Evolutionary conservation across 2,888 invertebrate genomes (phyloP).

Genomic region (Cyclophora punctaria): DNA sequence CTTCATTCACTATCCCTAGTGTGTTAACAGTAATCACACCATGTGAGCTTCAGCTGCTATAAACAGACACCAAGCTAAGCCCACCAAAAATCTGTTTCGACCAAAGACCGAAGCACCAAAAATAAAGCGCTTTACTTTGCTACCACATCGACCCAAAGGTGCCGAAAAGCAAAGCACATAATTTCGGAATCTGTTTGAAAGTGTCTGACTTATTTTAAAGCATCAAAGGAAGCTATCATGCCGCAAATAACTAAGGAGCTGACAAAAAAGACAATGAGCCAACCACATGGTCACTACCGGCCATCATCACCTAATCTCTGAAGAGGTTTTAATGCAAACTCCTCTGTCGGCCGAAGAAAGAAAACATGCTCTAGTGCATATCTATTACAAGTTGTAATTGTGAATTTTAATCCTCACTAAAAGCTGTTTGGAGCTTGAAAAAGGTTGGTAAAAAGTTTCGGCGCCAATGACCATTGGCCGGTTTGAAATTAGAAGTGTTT

Average conservation of each 20-base stretch:
- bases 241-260: not conserved
- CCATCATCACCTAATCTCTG: constrained; percentile 20
- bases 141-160: no score
- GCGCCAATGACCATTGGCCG: constrained; percentile 49
- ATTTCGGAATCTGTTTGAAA: no score
- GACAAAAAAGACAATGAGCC: constrained; percentile 6
- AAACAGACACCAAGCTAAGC: no score
- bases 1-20: no score
- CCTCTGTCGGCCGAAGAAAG: constrained; percentile 51
- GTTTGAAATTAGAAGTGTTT: constrained; percentile 32
- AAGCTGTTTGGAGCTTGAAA: constrained; percentile 33
- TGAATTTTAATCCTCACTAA: constrained; percentile 46
- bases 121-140: no score
- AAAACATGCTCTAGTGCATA: constrained; percentile 65
- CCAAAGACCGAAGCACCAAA: no score
- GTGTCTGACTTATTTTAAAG: no score
- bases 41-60: no score
- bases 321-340: constrained; percentile 18
- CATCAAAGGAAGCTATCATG: no score
- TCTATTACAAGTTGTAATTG: constrained; percentile 62
- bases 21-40: no score
- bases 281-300: constrained; percentile 18
- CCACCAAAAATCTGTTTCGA: no score
- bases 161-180: no score
- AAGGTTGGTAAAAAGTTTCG: constrained; percentile 25